phyloP scores from a whole-genome alignment of 2,888 invertebrate species.

The Sminthurides aquaticus region DNA sequence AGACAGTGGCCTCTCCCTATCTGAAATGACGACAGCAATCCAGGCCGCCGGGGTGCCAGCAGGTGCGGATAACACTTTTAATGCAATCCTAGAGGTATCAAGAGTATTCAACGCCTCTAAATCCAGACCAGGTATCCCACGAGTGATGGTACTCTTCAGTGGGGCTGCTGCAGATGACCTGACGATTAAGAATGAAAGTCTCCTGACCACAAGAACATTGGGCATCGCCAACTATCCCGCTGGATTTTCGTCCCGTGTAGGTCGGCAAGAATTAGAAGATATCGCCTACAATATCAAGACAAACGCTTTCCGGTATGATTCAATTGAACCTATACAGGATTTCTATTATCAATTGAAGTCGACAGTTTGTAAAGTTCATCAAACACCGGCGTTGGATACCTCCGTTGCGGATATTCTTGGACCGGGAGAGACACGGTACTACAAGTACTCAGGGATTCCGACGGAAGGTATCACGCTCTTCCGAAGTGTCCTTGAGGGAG shows the following conservation, averaged over 20 bases:
- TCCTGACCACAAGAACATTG: background rate
- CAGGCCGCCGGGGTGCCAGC: background rate
- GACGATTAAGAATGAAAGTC: background rate
- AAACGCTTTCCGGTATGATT: conserved; percentile 2
- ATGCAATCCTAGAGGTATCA: conserved; percentile 7
- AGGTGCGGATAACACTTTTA: background rate
- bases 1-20: conserved; percentile 1
- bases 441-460: background rate
- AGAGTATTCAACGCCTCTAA: conserved; percentile 1
- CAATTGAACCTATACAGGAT: background rate
- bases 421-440: conserved; percentile 11
- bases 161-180: background rate
- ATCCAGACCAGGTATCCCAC: background rate
- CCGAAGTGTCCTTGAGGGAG: background rate
- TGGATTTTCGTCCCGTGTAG: background rate
- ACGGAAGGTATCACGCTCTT: background rate
- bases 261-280: background rate
- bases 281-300: background rate
- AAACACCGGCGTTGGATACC: background rate
- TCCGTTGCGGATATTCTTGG: conserved; percentile 5
- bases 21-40: conserved; percentile 10
- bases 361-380: conserved; percentile 8
- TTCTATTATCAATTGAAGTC: conserved; percentile 10
- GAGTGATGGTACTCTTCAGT: conserved; percentile 8
- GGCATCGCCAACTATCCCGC: background rate